Evolutionary conservation across 2,888 invertebrate species (phyloP).

Genomic region (Parnassius apollo): DNA sequence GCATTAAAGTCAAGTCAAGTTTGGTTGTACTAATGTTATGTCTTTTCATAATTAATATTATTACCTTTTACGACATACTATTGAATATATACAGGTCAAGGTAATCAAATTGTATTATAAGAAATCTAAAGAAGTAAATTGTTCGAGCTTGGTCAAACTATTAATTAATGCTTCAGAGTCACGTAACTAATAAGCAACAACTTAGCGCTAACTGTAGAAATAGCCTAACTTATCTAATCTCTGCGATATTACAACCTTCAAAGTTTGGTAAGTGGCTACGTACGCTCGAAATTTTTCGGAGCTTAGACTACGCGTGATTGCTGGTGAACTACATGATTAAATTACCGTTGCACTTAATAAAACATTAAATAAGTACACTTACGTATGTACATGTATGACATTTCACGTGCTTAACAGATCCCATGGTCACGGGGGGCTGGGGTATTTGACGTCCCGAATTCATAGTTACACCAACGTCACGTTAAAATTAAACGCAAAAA

Average conservation of each 20-base stretch:
- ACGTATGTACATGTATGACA: neutral
- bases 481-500: too few species aligned
- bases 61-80: too few species aligned
- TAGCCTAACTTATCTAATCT: conserved; percentile 64
- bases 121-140: neutral
- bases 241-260: conserved; percentile 49
- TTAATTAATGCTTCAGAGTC: conserved; percentile 47
- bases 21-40: too few species aligned
- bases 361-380: neutral
- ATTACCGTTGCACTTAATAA: neutral
- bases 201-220: conserved; percentile 49
- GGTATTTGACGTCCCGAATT: too few species aligned
- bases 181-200: conserved; percentile 47
- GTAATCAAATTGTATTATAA: neutral
- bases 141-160: conserved; percentile 1
- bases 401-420: neutral
- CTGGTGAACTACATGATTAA: neutral
- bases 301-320: neutral
- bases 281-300: conserved; percentile 16
- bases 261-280: conserved; percentile 39
- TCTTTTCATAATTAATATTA: too few species aligned
- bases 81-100: too few species aligned
- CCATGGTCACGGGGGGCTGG: too few species aligned
- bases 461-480: too few species aligned
- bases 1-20: too few species aligned